Evolutionary conservation across 1,140 invertebrate species (phyloP).

Genomic region (Chrysoperla carnea): DNA sequence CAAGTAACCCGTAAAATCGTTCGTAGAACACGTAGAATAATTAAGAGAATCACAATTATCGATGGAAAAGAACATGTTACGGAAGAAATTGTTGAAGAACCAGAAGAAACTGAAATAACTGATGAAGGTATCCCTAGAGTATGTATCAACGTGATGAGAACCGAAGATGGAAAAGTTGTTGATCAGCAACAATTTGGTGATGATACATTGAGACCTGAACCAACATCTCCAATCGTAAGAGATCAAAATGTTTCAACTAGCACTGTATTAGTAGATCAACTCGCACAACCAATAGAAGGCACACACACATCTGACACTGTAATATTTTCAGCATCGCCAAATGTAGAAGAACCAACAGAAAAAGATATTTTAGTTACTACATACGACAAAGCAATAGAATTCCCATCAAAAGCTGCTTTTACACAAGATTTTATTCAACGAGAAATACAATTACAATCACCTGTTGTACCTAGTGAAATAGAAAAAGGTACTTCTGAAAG

Average conservation of each 20-base stretch:
- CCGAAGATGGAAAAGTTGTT: slow-evolving; percentile 30
- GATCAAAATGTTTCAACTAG: neutral
- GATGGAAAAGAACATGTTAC: slow-evolving; percentile 66
- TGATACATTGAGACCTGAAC: slow-evolving; percentile 16
- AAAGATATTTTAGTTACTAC: slow-evolving; percentile 8
- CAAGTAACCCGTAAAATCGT: slow-evolving; percentile 60
- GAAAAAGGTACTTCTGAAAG: neutral
- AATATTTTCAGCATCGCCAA: neutral
- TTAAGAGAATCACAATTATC: slow-evolving; percentile 53
- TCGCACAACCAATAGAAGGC: neutral
- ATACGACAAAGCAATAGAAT: slow-evolving; percentile 3
- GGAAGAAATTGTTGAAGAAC: slow-evolving; percentile 67
- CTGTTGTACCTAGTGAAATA: neutral
- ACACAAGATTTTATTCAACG: too few species aligned
- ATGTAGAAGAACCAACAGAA: slow-evolving; percentile 5
- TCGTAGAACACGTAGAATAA: slow-evolving; percentile 51
- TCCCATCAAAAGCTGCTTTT: too few species aligned
- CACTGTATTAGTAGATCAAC: neutral
- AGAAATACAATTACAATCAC: neutral
- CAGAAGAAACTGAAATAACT: slow-evolving; percentile 58
- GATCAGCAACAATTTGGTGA: slow-evolving; percentile 24
- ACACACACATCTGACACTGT: slow-evolving; percentile 11
- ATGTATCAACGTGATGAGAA: slow-evolving; percentile 48
- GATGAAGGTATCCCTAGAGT: slow-evolving; percentile 57
- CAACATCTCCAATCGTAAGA: neutral